A percentile compares a stretch with the other conserved stretches of the same genome.
phyloP scores from a whole-genome alignment of 2,113 vertebrate genomes.

The Coryphaenoides rupestris region DNA sequence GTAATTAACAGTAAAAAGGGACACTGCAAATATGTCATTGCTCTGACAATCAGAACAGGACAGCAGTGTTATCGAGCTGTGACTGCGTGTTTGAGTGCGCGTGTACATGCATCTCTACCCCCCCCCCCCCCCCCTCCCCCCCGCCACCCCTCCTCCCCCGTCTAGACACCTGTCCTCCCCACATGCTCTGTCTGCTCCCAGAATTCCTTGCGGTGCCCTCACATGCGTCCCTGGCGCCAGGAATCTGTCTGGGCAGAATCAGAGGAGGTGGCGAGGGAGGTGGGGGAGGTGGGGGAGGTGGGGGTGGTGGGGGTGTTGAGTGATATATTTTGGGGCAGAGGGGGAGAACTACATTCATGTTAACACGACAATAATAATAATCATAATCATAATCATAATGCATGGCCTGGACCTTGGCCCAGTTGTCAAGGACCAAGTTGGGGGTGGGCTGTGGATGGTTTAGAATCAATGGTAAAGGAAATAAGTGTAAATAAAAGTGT shows the following conservation, averaged over 20 bases:
- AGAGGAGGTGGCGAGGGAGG: background rate
- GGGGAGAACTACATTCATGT: background rate
- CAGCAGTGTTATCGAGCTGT: too few species aligned
- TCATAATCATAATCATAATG: too few species aligned
- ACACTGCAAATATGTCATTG: too few species aligned
- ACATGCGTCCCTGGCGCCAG: conserved; percentile 29
- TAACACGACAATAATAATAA: conserved; percentile 14
- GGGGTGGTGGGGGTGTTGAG: background rate
- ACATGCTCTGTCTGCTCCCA: conserved; percentile 15
- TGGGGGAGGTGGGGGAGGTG: background rate
- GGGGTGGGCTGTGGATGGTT: background rate
- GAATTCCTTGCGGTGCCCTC: conserved; percentile 15
- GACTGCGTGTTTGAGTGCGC: too few species aligned
- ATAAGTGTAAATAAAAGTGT: too few species aligned
- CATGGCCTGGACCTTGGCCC: conserved; percentile 25
- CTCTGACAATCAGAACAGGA: too few species aligned
- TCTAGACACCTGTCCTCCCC: conserved; percentile 47
- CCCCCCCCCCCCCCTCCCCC: background rate
- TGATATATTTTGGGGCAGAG: conserved; percentile 17
- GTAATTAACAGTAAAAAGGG: too few species aligned
- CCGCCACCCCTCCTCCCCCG: background rate
- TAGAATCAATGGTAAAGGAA: too few species aligned
- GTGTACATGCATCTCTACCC: background rate
- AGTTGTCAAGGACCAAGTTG: background rate
- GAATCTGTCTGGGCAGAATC: conserved; percentile 34